Percentiles rank a stretch among this genome's conserved stretches.
phyloP scores from a whole-genome alignment of 2,888 invertebrate genomes.

The Litoditis marina region DNA sequence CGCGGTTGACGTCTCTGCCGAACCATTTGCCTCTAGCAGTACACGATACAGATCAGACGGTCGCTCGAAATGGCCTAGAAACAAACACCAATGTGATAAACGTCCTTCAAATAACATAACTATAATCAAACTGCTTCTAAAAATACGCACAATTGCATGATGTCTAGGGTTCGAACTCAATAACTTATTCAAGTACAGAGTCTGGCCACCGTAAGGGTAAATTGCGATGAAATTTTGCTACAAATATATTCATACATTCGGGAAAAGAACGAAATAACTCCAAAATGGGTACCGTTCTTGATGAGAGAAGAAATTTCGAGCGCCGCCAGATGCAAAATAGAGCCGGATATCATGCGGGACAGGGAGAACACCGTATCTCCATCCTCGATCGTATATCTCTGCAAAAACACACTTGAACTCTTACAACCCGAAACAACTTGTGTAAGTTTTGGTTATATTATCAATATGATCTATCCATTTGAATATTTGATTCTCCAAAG shows the following conservation, averaged over 20 bases:
- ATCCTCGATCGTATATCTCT: not conserved
- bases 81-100: not conserved
- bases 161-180: too few relatives aligned
- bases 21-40: conserved; percentile 26
- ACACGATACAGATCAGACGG: conserved; percentile 35
- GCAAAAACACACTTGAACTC: too few relatives aligned
- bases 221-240: not conserved
- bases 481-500: too few relatives aligned
- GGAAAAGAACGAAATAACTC: too few relatives aligned
- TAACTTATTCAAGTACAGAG: too few relatives aligned
- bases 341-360: conserved; percentile 45
- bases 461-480: too few relatives aligned
- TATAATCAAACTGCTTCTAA: too few relatives aligned
- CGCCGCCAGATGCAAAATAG: conserved; percentile 54
- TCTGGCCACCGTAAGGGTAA: too few relatives aligned
- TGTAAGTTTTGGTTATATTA: not conserved
- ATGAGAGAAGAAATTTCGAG: conserved; percentile 49
- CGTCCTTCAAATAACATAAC: too few relatives aligned
- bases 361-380: conserved; percentile 21
- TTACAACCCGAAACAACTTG: not conserved
- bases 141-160: too few relatives aligned
- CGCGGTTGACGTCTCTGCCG: conserved; percentile 4
- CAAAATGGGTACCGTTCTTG: conserved; percentile 7
- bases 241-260: not conserved
- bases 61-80: conserved; percentile 25